Base-by-base conservation (phyloP, 2,888 invertebrate genomes). In the Troides aeacus region DNA sequence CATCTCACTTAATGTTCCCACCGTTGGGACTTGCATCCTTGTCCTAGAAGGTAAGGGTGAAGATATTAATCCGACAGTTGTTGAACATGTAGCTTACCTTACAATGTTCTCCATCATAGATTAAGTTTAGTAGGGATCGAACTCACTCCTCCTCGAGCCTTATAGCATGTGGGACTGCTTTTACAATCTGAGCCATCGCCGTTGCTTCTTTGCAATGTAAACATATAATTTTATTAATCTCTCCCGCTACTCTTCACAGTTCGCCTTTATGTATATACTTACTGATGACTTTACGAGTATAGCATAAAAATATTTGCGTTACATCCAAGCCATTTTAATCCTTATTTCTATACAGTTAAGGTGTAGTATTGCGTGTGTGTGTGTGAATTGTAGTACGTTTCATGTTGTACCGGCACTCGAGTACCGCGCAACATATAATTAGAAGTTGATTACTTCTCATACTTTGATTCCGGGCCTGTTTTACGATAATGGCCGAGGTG, bases 401-500 rank as follows among this genome's bases (percentile, higher is more conserved):
- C 15, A 36, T 57, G 24, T 64, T n/a, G 50, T 57, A 42, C 15
- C 39, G 57, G 18, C 10, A 56, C 46, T 57, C 57, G 24, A 57
- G 21, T 56, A 65, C n/a, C 7, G 70, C 60, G 73, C 74, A 79
- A 76, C 74, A 68, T 77, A 75, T 79, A 82, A 84, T 82, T 83
- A 83, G 77, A 76, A 74, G 74, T 78, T 79, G 79, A 81, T 82
- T 76, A 75, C 77, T 75, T 71, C 70, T 73, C 75, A 75, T 78
- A 77, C 74, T 78, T 78, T 74, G 76, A 79, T 74, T 75, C 72
- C 64, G 70, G 74, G 70, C 72, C 72, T 76, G 77, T 74, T 78
- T 79, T 79, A 79, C 75, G 76, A 74, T 76, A 76, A 79, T 79
- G 69, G 76, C 62, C 66, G 70, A 72, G 72, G 77, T 76, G 76